Evolutionary conservation across 2,888 invertebrate species (phyloP).

Genomic region (Acronicta leporina): DNA sequence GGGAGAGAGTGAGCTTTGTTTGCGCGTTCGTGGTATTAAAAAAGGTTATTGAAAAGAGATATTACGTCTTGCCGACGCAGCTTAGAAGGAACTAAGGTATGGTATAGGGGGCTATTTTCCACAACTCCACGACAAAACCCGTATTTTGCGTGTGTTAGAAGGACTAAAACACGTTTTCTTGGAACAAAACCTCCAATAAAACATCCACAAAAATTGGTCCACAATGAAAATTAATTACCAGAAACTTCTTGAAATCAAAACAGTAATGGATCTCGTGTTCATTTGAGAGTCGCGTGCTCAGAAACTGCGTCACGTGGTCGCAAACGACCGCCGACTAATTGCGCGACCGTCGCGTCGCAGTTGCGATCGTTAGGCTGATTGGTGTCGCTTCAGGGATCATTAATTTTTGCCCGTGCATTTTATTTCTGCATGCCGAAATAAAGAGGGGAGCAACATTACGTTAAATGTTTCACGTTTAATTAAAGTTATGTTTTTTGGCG

Average conservation of each 20-base stretch:
- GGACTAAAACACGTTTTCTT: too few species aligned
- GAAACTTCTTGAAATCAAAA: slow-evolving; percentile 2
- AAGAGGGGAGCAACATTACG: slow-evolving; percentile 10
- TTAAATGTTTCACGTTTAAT: slow-evolving; percentile 25
- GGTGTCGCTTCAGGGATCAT: slow-evolving; percentile 46
- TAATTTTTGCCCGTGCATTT: slow-evolving; percentile 48
- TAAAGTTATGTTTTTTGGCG: background rate
- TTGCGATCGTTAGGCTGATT: slow-evolving; percentile 47
- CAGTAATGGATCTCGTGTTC: slow-evolving; percentile 15
- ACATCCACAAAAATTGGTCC: background rate
- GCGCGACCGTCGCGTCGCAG: slow-evolving; percentile 15
- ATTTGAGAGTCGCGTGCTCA: slow-evolving; percentile 14
- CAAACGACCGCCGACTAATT: slow-evolving; percentile 31
- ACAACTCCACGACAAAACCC: too few species aligned
- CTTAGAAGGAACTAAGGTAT: too few species aligned
- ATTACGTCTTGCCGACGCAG: too few species aligned
- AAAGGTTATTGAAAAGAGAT: too few species aligned
- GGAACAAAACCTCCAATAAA: background rate
- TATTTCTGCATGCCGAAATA: slow-evolving; percentile 40
- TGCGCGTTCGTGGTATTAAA: too few species aligned
- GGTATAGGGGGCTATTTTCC: too few species aligned
- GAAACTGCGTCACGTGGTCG: slow-evolving; percentile 22
- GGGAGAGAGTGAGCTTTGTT: too few species aligned
- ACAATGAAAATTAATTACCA: background rate
- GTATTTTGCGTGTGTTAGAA: too few species aligned